A percentile compares a stretch with the other conserved stretches of the same genome.
Conservation (phyloP, 2,888 invertebrate genomes). For the Philaethria dido region DNA sequence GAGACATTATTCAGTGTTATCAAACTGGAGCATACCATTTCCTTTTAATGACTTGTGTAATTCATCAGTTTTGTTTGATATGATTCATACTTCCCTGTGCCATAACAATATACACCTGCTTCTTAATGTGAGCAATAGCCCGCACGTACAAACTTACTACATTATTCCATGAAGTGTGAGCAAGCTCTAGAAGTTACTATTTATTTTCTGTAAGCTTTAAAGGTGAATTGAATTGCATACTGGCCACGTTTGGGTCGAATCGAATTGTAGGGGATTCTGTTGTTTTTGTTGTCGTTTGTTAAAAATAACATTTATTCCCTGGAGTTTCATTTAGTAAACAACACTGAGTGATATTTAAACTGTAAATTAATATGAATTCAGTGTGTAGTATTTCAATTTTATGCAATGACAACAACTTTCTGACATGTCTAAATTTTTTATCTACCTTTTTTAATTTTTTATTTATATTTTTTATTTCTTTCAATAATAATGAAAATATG, state of each 20-base stretch:
- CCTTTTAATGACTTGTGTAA: constrained; percentile 30
- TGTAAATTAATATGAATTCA: constrained; percentile 38
- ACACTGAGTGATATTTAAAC: constrained; percentile 36
- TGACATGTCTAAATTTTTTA: constrained; percentile 24
- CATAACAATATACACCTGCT: constrained; percentile 41
- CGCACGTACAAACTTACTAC: constrained; percentile 26
- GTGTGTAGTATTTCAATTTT: constrained; percentile 30
- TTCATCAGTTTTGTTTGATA: constrained; percentile 33
- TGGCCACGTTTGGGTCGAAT: constrained; percentile 31
- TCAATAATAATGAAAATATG: neutral
- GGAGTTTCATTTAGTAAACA: constrained; percentile 20
- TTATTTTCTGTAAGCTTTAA: constrained; percentile 44
- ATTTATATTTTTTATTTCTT: neutral
- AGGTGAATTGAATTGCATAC: constrained; percentile 36
- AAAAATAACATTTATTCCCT: constrained; percentile 46
- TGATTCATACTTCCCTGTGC: constrained; percentile 43
- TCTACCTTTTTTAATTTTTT: constrained; percentile 15
- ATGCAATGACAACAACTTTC: constrained; percentile 26
- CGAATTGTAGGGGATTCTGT: constrained; percentile 38
- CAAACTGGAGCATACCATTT: constrained; percentile 44
- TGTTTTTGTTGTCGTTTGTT: constrained; percentile 41
- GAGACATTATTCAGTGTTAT: constrained; percentile 45
- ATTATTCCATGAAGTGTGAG: constrained; percentile 29
- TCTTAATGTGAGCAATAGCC: constrained; percentile 30
- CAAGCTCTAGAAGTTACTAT: constrained; percentile 42